These are phyloP conservation scores for Danionella cerebrum DNA, from an alignment of 2,113 vertebrate genomes.

Conservation along the genomic window DNA sequence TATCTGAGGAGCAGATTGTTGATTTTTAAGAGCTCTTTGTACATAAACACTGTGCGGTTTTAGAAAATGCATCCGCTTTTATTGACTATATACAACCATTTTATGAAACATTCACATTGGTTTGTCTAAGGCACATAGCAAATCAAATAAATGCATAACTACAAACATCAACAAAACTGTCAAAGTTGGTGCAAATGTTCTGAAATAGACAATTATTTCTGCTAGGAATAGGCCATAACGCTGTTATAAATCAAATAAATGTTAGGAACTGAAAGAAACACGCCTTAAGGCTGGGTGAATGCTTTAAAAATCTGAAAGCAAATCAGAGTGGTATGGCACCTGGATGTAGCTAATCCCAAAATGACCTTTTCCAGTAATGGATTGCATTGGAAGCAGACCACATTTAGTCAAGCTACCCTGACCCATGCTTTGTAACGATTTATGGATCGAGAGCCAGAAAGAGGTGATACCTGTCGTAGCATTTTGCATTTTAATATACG, in stretches of 20 bases:
- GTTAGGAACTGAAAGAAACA: not conserved
- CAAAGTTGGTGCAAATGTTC: conserved; percentile 61
- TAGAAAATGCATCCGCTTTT: too few species aligned
- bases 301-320: conserved; percentile 45
- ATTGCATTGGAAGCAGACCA: conserved; percentile 38
- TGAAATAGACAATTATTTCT: conserved; percentile 64
- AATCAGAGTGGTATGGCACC: not conserved
- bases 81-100: too few species aligned
- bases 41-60: conserved; percentile 41
- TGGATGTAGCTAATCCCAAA: conserved; percentile 46
- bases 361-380: conserved; percentile 69
- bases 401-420: conserved; percentile 47
- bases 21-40: not conserved
- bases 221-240: conserved; percentile 52
- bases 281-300: conserved; percentile 44
- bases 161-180: conserved; percentile 64
- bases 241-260: conserved; percentile 50
- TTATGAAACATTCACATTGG: too few species aligned
- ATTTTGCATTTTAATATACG: too few species aligned
- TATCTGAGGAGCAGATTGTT: not conserved
- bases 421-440: conserved; percentile 57
- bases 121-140: too few species aligned
- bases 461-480: too few species aligned
- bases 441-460: conserved; percentile 56
- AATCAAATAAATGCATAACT: conserved; percentile 62